Evolutionary conservation across 35 echinoderm and acorn worm species (phyloP), one percentile per base, ranked within the genome.

Genomic region (Strongylocentrotus purpuratus): DNA sequence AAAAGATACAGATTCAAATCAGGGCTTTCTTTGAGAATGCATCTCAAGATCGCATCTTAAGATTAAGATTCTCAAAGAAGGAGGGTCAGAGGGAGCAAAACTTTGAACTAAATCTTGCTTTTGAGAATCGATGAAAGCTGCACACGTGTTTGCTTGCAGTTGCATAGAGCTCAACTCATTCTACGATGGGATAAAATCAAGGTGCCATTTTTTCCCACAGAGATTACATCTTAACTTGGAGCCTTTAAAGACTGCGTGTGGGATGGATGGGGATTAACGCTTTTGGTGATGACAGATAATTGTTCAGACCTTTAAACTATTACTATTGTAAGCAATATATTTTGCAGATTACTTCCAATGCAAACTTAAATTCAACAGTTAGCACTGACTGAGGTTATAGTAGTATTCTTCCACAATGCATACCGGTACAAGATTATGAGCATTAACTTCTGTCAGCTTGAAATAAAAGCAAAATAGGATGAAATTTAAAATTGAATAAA

Each of bases 1-100:
- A 78, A 78, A 55, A 78, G 65, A 78, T 78, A 78, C 65, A 78
- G 65, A 78, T 78, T 78, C 65, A n/a, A 78, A 78, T 78, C 65
- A 78, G 15, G 7, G 20, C 20, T 78, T 28, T 78, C 65, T 78
- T 28, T n/a, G 65, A 78, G 65, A n/a, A 7, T n/a, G 22, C 65
- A 59, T 59, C 52, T 59, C 52, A 59, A 59, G 52, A 59, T 59
- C 11, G 11, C 11, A 28, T 78, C 65, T 78, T 25, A 18, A 78
- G 65, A 78, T 78, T 78, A 78, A 78, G 65, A 78, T 78, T 78
- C 65, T 28, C 65, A 78, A 28, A 78, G 65, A 15, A 28, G 65
- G 65, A 0, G 65, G 65, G 65, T 78, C 65, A 78, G 20, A 78
- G 65, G 65, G 20, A 22, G 52, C 65, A 28, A 28, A n/a, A 78